A percentile compares a stretch with the other conserved stretches of the same genome.
These are phyloP conservation scores for Odontamblyopus rebecca DNA, from an alignment of 2,797 vertebrate species.

Conservation along the genomic window DNA sequence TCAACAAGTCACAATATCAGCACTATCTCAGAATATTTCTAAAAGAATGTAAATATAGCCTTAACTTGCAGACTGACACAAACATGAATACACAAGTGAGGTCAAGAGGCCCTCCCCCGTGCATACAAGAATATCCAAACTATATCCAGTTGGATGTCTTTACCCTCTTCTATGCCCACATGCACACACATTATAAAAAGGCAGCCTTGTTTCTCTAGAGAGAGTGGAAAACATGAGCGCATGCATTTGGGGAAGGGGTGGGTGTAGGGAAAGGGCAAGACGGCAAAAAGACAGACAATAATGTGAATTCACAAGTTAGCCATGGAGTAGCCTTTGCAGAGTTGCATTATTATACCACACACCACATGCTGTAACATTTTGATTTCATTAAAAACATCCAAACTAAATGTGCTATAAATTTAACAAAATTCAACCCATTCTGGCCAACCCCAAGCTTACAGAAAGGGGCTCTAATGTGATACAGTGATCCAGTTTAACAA, in stretches of 20 bases:
- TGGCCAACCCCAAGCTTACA: neutral
- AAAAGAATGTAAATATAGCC: neutral
- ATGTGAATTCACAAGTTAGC: slow-evolving; percentile 18
- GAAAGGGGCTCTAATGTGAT: neutral
- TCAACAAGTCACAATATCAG: neutral
- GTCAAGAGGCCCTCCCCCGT: slow-evolving; percentile 13
- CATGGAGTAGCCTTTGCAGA: neutral
- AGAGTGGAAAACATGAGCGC: slow-evolving; percentile 75
- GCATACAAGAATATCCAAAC: slow-evolving; percentile 10
- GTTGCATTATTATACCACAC: neutral
- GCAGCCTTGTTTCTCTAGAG: slow-evolving; percentile 63
- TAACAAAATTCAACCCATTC: neutral
- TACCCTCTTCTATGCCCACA: slow-evolving; percentile 3
- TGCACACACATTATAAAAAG: slow-evolving; percentile 46
- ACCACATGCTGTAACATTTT: neutral
- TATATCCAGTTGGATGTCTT: slow-evolving; percentile 2
- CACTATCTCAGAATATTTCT: neutral
- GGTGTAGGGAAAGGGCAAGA: slow-evolving; percentile 49
- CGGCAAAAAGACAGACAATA: slow-evolving; percentile 18
- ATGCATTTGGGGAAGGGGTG: slow-evolving; percentile 61
- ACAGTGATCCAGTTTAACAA: neutral
- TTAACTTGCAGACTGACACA: neutral
- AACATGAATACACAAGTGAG: slow-evolving; percentile 15
- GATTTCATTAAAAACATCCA: neutral
- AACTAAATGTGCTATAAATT: no score